These are phyloP conservation scores for Ichneumoninae sp. DNA, from an alignment of 2,888 invertebrate species.

Conservation along the genomic window DNA sequence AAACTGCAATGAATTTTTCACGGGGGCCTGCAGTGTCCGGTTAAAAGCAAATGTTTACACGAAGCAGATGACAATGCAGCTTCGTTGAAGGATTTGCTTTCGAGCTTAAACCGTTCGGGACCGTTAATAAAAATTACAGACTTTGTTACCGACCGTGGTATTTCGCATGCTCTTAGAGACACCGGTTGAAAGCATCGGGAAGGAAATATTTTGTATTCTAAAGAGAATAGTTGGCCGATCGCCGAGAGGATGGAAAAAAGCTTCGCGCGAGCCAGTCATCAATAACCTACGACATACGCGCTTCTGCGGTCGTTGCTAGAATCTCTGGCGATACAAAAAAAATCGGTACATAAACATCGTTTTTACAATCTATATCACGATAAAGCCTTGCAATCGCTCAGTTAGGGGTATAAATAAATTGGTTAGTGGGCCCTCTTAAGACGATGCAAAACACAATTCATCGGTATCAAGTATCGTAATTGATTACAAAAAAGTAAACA, in stretches of 20 bases:
- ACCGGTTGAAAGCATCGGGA: slow-evolving; percentile 71
- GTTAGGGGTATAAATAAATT: not conserved
- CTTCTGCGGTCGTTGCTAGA: slow-evolving; percentile 33
- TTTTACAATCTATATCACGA: slow-evolving; percentile 19
- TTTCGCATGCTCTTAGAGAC: too few species aligned
- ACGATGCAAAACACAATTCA: too few species aligned
- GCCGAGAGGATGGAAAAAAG: slow-evolving; percentile 24
- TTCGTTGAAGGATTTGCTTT: too few species aligned
- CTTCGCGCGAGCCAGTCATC: slow-evolving; percentile 24
- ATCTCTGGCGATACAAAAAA: slow-evolving; percentile 8
- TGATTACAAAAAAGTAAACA: too few species aligned
- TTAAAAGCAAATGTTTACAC: too few species aligned
- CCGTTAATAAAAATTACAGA: too few species aligned
- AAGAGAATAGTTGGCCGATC: slow-evolving; percentile 32
- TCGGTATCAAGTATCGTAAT: too few species aligned
- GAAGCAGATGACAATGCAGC: too few species aligned
- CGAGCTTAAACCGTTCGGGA: too few species aligned
- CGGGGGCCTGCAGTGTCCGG: not conserved
- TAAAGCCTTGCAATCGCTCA: slow-evolving; percentile 35
- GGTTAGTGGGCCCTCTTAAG: too few species aligned
- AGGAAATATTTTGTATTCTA: not conserved
- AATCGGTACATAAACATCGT: slow-evolving; percentile 7
- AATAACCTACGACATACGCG: slow-evolving; percentile 22
- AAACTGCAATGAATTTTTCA: not conserved
- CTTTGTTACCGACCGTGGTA: too few species aligned